These are phyloP conservation scores for Prolemur simus DNA, from an alignment of 2,113 vertebrate species.

Conservation along the genomic window DNA sequence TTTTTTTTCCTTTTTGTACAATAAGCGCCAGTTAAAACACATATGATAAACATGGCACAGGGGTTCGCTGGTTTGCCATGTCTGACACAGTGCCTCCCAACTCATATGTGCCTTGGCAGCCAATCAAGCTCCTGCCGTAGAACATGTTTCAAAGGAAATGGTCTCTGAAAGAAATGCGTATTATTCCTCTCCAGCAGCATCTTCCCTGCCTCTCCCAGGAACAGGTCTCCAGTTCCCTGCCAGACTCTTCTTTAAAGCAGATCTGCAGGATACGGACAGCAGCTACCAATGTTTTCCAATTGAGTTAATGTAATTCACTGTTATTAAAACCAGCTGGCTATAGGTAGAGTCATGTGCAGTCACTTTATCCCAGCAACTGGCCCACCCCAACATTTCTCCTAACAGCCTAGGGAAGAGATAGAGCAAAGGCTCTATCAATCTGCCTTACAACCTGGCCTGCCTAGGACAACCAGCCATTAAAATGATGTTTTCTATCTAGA, in stretches of 20 bases:
- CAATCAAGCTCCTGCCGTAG: neutral
- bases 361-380: conserved; percentile 48
- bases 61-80: neutral
- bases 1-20: neutral
- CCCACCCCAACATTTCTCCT: neutral
- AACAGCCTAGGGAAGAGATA: neutral
- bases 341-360: conserved; percentile 47
- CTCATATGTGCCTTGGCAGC: neutral
- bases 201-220: conserved; percentile 40
- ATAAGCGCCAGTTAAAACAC: conserved; percentile 31
- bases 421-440: neutral
- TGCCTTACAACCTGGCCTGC: neutral
- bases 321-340: conserved; percentile 71
- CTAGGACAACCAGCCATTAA: neutral
- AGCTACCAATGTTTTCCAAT: conserved; percentile 70
- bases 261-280: conserved; percentile 60
- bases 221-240: conserved; percentile 49
- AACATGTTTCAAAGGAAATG: neutral
- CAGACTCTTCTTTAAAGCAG: conserved; percentile 64
- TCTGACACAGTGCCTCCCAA: conserved; percentile 3
- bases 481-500: neutral
- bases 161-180: conserved; percentile 39
- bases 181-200: conserved; percentile 52
- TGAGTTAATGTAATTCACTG: conserved; percentile 60
- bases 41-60: neutral